These are phyloP conservation scores for Dasypogon diadema DNA, from an alignment of 2,888 invertebrate genomes.

Conservation along the genomic window DNA sequence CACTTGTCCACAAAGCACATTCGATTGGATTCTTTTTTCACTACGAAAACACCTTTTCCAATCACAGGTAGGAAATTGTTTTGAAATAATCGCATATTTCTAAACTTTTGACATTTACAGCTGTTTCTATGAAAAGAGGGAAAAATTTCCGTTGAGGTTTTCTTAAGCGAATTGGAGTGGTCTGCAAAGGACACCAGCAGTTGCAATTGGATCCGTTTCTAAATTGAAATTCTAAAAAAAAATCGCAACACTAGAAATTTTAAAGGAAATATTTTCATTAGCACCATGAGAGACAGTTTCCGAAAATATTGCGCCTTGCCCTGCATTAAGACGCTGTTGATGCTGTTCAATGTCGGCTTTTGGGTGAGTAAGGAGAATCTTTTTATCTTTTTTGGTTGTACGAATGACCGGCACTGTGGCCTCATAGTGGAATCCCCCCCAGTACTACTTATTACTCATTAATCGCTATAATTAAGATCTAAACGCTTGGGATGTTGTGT, in stretches of 20 bases:
- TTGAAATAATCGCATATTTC: background rate
- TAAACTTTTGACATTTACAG: constrained; percentile 22
- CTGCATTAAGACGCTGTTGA: constrained; percentile 82
- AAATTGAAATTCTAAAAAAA: too few relatives aligned
- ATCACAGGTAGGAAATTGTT: constrained; percentile 11
- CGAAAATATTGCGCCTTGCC: constrained; percentile 60
- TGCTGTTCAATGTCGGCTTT: constrained; percentile 84
- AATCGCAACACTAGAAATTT: too few relatives aligned
- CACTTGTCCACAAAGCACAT: background rate
- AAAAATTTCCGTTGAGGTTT: background rate
- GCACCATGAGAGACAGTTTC: background rate
- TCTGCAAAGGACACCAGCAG: background rate
- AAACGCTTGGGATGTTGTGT: too few relatives aligned
- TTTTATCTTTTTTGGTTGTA: too few relatives aligned
- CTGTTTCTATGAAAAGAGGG: background rate
- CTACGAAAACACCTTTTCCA: background rate
- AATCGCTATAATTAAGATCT: background rate
- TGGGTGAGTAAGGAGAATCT: constrained; percentile 82
- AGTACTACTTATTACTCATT: background rate
- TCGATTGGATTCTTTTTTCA: background rate
- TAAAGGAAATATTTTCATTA: background rate
- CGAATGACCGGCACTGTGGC: too few relatives aligned
- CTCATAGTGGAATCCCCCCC: too few relatives aligned
- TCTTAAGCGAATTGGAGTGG: background rate
- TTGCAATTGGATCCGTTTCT: too few relatives aligned